Evolutionary conservation across 1,140 invertebrate genomes (phyloP).

Genomic region (Cephus cinctus): DNA sequence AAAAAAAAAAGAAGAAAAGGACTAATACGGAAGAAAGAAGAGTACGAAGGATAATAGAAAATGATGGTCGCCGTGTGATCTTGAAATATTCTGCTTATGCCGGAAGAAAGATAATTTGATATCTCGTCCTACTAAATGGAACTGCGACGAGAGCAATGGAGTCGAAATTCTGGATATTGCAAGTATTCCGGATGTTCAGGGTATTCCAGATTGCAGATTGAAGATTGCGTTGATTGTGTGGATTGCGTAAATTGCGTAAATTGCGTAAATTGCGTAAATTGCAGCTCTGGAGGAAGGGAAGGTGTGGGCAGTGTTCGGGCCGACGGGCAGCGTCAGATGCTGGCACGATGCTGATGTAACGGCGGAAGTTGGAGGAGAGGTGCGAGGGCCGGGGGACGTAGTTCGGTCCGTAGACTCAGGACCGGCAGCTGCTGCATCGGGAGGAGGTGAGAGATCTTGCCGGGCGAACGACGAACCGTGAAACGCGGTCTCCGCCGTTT

Average conservation of each 20-base stretch:
- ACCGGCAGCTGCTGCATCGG: slow-evolving; percentile 64
- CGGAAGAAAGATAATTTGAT: too few relatives aligned
- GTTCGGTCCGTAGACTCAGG: slow-evolving; percentile 49
- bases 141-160: not conserved
- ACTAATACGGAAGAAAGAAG: too few relatives aligned
- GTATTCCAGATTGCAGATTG: not conserved
- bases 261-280: slow-evolving; percentile 34
- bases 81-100: too few relatives aligned
- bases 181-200: not conserved
- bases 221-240: not conserved
- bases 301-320: slow-evolving; percentile 27
- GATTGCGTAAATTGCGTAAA: not conserved
- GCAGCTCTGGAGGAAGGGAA: slow-evolving; percentile 30
- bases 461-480: slow-evolving; percentile 69
- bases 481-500: slow-evolving; percentile 65
- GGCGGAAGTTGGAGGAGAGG: slow-evolving; percentile 55
- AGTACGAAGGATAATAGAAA: too few relatives aligned
- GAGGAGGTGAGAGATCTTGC: slow-evolving; percentile 70
- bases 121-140: too few relatives aligned
- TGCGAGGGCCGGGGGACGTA: slow-evolving; percentile 53
- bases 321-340: slow-evolving; percentile 55
- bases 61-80: too few relatives aligned
- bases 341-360: slow-evolving; percentile 60
- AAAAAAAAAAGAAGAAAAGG: not conserved
- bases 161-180: not conserved